Evolutionary conservation across 2,113 vertebrate genomes (phyloP).

Genomic region (Maccullochella peelii): DNA sequence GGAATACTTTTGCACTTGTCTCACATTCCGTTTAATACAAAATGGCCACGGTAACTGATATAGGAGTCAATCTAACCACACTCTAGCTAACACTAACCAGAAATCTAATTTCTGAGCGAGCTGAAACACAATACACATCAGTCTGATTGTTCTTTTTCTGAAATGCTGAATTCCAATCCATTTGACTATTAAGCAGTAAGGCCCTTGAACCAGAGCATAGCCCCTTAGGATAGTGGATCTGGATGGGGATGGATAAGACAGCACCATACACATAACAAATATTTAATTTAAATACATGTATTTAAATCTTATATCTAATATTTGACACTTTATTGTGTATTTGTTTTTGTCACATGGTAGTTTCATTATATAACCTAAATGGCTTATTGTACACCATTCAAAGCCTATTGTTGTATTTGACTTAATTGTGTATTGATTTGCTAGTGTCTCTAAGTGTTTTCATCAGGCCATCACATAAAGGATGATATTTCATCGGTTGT

Average conservation of each 20-base stretch:
- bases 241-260: not conserved
- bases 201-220: not conserved
- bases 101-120: not conserved
- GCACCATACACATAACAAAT: not conserved
- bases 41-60: not conserved
- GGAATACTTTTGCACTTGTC: not conserved
- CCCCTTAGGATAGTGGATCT: not conserved
- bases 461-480: not conserved
- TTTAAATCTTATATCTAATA: too few species aligned
- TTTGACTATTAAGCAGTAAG: not conserved
- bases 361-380: not conserved
- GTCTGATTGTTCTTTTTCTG: too few species aligned
- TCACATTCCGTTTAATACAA: not conserved
- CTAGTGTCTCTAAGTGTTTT: too few species aligned
- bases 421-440: not conserved
- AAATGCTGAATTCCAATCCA: not conserved
- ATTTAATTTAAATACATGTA: too few species aligned
- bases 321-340: too few species aligned
- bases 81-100: not conserved
- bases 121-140: not conserved
- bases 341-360: not conserved
- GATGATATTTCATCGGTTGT: not conserved
- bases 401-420: too few species aligned
- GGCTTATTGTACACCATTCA: too few species aligned
- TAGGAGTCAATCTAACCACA: not conserved